A percentile compares a stretch with the other conserved stretches of the same genome.
phyloP scores from a whole-genome alignment of 2,113 vertebrate species.

The Coturnix japonica region DNA sequence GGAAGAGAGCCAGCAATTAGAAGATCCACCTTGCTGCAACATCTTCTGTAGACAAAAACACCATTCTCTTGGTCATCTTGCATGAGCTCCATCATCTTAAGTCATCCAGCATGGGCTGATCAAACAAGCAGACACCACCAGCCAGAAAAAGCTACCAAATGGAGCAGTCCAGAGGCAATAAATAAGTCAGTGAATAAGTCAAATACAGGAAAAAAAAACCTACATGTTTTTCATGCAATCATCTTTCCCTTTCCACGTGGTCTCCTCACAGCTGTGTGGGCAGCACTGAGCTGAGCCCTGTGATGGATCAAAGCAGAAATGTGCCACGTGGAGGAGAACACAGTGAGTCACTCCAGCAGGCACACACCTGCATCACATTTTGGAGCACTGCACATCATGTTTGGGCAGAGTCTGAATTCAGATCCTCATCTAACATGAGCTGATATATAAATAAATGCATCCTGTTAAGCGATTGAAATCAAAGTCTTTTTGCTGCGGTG shows the following conservation, averaged over 20 bases:
- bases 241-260: neutral
- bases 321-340: neutral
- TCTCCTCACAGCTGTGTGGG: too few relatives aligned
- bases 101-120: neutral
- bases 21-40: neutral
- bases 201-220: neutral
- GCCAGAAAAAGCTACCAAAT: neutral
- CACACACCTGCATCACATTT: neutral
- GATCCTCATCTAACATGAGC: neutral
- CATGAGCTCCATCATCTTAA: fast-evolving
- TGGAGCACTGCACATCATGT: neutral
- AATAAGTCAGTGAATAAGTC: neutral
- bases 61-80: neutral
- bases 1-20: neutral
- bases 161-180: neutral
- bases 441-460: fast-evolving
- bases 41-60: neutral
- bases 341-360: fast-evolving
- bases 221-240: neutral
- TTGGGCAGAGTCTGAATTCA: neutral
- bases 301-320: too few relatives aligned
- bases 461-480: neutral
- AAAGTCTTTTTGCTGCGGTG: neutral
- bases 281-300: too few relatives aligned
- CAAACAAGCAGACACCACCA: neutral